Percentiles rank a stretch among this genome's conserved stretches.
Conservation (phyloP, 2,888 invertebrate species). For the Nomada flava region DNA sequence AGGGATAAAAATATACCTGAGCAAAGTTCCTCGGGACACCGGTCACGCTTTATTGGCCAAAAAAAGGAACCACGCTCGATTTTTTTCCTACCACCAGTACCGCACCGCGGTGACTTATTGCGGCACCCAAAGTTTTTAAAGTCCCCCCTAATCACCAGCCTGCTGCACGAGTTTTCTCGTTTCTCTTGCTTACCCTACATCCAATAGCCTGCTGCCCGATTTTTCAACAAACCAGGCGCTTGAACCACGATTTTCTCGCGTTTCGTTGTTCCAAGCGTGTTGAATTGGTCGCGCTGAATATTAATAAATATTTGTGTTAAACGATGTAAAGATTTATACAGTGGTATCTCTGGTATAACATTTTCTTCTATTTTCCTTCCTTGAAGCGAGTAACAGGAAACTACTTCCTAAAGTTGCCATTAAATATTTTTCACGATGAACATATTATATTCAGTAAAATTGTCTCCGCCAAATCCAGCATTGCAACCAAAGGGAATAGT, state of each 20-base stretch:
- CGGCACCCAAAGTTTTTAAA: conserved; percentile 65
- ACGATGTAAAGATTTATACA: no score
- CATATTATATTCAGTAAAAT: neutral
- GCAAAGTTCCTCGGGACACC: conserved; percentile 53
- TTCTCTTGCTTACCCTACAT: conserved; percentile 67
- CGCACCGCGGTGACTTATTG: conserved; percentile 63
- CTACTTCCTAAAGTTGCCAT: neutral
- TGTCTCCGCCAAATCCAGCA: no score
- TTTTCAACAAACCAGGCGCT: conserved; percentile 47
- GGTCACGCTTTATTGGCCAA: conserved; percentile 75
- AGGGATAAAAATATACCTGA: conserved; percentile 42
- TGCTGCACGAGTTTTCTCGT: conserved; percentile 64
- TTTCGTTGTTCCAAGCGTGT: neutral
- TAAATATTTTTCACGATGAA: neutral
- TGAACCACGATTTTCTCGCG: conserved; percentile 32
- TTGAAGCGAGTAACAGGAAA: no score
- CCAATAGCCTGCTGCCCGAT: conserved; percentile 56
- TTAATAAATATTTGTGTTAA: no score
- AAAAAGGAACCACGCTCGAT: conserved; percentile 63
- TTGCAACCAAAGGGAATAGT: neutral
- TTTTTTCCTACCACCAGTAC: conserved; percentile 34
- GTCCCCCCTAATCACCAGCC: conserved; percentile 70
- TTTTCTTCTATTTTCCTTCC: no score
- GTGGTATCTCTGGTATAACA: no score
- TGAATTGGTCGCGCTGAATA: no score